phyloP scores from a whole-genome alignment of 2,888 invertebrate genomes.

The Ischnus inquisitorius region DNA sequence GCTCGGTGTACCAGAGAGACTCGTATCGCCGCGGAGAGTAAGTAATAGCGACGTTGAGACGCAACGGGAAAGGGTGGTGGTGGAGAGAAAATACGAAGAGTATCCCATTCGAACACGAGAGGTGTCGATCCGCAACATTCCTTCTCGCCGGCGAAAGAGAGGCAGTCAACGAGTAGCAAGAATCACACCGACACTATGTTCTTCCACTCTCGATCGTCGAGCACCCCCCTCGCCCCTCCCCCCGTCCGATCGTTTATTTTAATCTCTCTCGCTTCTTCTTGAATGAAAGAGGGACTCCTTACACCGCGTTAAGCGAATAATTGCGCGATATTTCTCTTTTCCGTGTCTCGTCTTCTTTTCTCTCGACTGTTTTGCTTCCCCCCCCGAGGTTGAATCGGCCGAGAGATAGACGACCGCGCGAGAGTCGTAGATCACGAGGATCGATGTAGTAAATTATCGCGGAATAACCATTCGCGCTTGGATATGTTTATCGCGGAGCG shows the following conservation, averaged over 20 bases:
- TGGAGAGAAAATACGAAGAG: constrained; percentile 29
- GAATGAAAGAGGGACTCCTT: background rate
- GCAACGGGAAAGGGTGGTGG: constrained; percentile 16
- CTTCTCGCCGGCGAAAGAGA: constrained; percentile 38
- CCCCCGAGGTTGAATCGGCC: background rate
- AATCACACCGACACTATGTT: background rate
- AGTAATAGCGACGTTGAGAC: constrained; percentile 3
- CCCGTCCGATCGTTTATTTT: constrained; percentile 28
- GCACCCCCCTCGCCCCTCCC: too few relatives aligned
- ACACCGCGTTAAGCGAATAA: constrained; percentile 49
- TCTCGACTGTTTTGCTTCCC: constrained; percentile 15
- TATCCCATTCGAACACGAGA: constrained; percentile 37
- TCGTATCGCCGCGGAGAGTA: background rate
- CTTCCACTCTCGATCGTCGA: background rate
- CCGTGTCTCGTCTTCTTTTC: constrained; percentile 22
- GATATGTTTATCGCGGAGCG: constrained; percentile 23
- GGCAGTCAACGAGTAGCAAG: background rate
- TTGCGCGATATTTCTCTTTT: constrained; percentile 62
- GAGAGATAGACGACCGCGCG: constrained; percentile 14
- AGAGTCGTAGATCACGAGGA: constrained; percentile 49
- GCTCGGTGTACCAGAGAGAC: background rate
- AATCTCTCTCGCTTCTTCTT: background rate
- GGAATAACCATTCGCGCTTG: constrained; percentile 10
- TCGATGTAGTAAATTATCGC: constrained; percentile 59
- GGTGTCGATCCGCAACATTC: constrained; percentile 53